Evolutionary conservation across 2,888 invertebrate species (phyloP), one percentile per base, ranked within the genome.

Genomic region (Oligia strigilis): DNA sequence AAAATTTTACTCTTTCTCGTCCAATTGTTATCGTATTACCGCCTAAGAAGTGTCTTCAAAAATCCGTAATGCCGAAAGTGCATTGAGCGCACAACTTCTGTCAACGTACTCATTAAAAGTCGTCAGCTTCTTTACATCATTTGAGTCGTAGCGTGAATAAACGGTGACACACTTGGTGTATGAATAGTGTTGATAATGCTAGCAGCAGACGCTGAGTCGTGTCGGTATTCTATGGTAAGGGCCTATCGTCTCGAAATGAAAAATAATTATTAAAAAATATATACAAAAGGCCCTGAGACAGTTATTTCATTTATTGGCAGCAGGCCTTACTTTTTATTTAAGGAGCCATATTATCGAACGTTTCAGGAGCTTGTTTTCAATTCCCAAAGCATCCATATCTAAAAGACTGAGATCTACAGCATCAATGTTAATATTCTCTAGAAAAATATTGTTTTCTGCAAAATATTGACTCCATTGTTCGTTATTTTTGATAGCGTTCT

Each of bases 321-420:
- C n/a, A n/a, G 43, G n/a, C n/a, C 17, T 67, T 46, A n/a, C n/a
- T 67, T n/a, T 43, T 67, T 43, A 67, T 43, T 67, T 43, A n/a
- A 43, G 67, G 43, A n/a, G n/a, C 67, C 43, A 67, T n/a, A 2
- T 43, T 43, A 67, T 67, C 9, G n/a, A n/a, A 67, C 17, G n/a
- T 67, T 67, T 43, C 67, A 43, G n/a, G n/a, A 67, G 67, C 14
- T 67, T 67, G 17, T 43, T 67, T 43, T 43, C 43, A 67, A 67
- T n/a, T 67, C 43, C 43, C 17, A 67, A 17, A 4, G 14, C n/a
- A n/a, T 43, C 43, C 14, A 43, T n/a, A 17, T 67, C 43, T 67
- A 66, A 23, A 67, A 67, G 8, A 67, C 40, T 66, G 23, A 67
- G 14, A 43, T 67, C 43, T n/a, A n/a, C 4, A 17, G n/a, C 67